Percentiles rank a stretch among this genome's conserved stretches.
phyloP scores from a whole-genome alignment of 2,113 vertebrate genomes.

The Stigmatopora argus region DNA sequence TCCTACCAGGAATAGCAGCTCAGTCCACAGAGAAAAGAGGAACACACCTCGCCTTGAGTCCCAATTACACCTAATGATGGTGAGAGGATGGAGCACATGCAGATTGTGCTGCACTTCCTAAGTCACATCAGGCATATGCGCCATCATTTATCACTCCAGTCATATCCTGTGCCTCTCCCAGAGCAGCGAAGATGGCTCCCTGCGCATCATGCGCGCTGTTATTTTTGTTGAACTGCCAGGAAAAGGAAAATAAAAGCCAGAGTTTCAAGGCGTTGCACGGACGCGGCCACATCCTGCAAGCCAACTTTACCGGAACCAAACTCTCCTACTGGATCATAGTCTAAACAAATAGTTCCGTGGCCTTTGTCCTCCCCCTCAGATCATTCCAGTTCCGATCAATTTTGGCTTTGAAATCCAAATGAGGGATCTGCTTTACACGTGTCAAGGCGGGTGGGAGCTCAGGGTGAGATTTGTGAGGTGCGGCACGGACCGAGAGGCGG shows the following conservation, averaged over 20 bases:
- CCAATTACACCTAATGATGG: constrained; percentile 74
- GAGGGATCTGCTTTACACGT: constrained; percentile 52
- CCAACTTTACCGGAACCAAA: constrained; percentile 31
- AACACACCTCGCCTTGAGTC: constrained; percentile 59
- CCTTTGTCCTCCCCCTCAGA: constrained; percentile 27
- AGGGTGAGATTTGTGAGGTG: constrained; percentile 52
- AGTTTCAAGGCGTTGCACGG: constrained; percentile 49
- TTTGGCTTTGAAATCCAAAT: constrained; percentile 57
- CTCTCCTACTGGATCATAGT: constrained; percentile 31
- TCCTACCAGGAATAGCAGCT: constrained; percentile 49
- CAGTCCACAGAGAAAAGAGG: constrained; percentile 37
- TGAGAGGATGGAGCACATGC: constrained; percentile 66
- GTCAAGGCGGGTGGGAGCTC: constrained; percentile 52
- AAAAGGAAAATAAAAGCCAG: constrained; percentile 60
- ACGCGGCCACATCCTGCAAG: constrained; percentile 54
- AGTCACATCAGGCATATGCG: constrained; percentile 57
- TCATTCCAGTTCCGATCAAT: constrained; percentile 58
- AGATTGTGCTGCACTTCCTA: constrained; percentile 63
- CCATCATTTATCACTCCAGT: constrained; percentile 68
- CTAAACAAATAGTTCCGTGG: constrained; percentile 1
- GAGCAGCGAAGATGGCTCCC: constrained; percentile 57
- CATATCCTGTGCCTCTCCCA: constrained; percentile 62
- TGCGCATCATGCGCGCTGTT: constrained; percentile 55
- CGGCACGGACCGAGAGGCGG: constrained; percentile 44
- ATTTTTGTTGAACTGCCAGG: constrained; percentile 67